Conservation (phyloP, 2,113 vertebrate genomes). For the mouse (Mus musculus) region GRCm39 chr17:80429501-80430000, state of each 20-base stretch:
- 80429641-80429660: not conserved
- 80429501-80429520: not conserved
- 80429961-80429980: no score
- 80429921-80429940: conserved; percentile 23
- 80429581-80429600: conserved; percentile 16
- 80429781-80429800: not conserved
- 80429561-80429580: not conserved
- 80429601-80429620: not conserved
- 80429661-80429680: conserved; percentile 21
- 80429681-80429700: not conserved
- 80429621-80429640: not conserved
- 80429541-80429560: not conserved
- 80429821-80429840: not conserved
- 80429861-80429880: not conserved
- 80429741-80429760: not conserved
- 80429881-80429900: conserved; percentile 5
- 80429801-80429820: conserved; percentile 12
- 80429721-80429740: not conserved
- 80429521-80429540: not conserved
- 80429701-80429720: not conserved
- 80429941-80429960: not conserved
- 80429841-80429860: not conserved
- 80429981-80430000: not conserved
- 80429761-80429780: conserved; percentile 17
- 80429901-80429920: conserved; percentile 25